Percentiles rank a stretch among this genome's conserved stretches.
Conservation (phyloP, 2,797 vertebrate species). For the Smutsia gigantea region DNA sequence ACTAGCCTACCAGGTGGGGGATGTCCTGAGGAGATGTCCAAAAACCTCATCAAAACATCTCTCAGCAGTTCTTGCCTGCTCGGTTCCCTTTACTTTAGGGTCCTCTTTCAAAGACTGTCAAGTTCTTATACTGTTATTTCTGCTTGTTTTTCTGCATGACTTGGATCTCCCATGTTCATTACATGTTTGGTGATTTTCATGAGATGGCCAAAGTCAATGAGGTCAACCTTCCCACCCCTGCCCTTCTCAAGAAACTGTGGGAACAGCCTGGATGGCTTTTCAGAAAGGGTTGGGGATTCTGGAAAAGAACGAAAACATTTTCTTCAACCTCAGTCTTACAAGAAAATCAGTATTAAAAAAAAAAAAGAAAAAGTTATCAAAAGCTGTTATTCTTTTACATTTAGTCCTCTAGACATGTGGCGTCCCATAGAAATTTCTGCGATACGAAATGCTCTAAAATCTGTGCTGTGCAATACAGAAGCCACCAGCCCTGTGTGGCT, state of each 20-base stretch:
- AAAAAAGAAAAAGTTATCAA: neutral
- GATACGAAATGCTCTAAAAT: neutral
- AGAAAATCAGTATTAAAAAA: neutral
- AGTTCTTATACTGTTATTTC: neutral
- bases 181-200: neutral
- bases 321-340: neutral
- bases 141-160: neutral
- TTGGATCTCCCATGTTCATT: neutral
- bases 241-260: neutral
- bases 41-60: neutral
- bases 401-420: neutral
- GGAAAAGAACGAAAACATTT: neutral
- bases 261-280: neutral
- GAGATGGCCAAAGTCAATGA: neutral
- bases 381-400: neutral
- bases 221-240: too few species aligned
- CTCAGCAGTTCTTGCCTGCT: neutral
- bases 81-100: neutral
- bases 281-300: neutral
- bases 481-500: neutral
- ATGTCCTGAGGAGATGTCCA: neutral
- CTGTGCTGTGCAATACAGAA: neutral
- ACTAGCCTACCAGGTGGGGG: neutral
- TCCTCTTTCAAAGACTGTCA: neutral
- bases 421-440: neutral